Evolutionary conservation across 2,797 vertebrate genomes (phyloP).

Genomic region (Tachyglossus aculeatus): DNA sequence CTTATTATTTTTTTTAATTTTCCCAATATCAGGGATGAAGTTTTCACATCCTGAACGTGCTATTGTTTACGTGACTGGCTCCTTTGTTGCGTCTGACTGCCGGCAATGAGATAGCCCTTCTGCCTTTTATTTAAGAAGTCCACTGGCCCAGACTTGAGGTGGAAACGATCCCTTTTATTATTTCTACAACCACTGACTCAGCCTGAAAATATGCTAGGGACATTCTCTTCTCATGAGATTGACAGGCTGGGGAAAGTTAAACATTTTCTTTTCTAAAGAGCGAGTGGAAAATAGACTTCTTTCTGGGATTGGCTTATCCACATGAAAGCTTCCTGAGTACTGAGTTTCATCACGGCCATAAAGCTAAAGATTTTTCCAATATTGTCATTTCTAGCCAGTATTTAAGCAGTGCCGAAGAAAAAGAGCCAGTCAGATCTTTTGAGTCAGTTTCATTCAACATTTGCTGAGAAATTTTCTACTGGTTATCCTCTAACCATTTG

Average conservation of each 20-base stretch:
- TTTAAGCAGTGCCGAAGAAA: conserved; percentile 46
- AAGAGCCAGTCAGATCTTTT: background rate
- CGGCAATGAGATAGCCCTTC: background rate
- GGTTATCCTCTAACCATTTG: conserved; percentile 11
- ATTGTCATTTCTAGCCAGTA: conserved; percentile 36
- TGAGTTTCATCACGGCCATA: conserved; percentile 34
- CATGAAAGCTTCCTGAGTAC: conserved; percentile 40
- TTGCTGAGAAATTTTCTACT: conserved; percentile 40
- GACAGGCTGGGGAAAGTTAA: conserved; percentile 51
- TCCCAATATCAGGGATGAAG: background rate
- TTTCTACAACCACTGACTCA: conserved; percentile 53
- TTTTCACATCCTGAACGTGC: background rate
- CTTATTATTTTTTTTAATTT: background rate
- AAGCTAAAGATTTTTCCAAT: conserved; percentile 40
- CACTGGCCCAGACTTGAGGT: conserved; percentile 12
- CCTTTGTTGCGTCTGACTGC: background rate
- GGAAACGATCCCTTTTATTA: conserved; percentile 39
- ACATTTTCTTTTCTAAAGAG: conserved; percentile 64
- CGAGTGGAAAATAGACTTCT: conserved; percentile 50
- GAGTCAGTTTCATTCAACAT: conserved; percentile 21
- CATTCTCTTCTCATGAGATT: conserved; percentile 52
- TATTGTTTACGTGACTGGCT: background rate
- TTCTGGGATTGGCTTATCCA: conserved; percentile 48
- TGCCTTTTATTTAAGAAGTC: conserved; percentile 20
- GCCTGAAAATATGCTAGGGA: conserved; percentile 25